phyloP scores from a whole-genome alignment of 1,140 invertebrate genomes.

The Rhopalosiphum maidis region DNA sequence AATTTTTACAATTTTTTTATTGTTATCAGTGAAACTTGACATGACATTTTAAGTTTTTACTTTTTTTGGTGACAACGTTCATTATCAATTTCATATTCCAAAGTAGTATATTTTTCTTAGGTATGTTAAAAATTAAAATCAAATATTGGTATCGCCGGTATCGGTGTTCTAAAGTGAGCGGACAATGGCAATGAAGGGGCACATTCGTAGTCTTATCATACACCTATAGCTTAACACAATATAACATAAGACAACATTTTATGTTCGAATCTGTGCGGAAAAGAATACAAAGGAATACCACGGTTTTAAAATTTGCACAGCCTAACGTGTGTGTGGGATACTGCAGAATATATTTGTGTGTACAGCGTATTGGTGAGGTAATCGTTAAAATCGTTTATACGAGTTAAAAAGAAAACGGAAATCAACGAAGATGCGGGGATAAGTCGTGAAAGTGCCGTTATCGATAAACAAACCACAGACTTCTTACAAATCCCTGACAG shows the following conservation, averaged over 20 bases:
- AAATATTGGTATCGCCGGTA: not conserved
- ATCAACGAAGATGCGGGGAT: not conserved
- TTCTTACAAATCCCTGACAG: conserved; percentile 45
- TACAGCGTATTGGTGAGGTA: not conserved
- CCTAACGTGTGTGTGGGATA: not conserved
- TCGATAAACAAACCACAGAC: conserved; percentile 40
- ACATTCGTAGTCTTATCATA: not conserved
- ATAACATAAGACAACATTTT: not conserved
- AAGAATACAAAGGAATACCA: not conserved
- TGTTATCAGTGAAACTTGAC: too few species aligned
- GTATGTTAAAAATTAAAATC: not conserved
- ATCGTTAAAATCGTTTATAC: conserved; percentile 53
- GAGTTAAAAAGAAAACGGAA: conserved; percentile 11
- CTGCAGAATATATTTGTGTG: not conserved
- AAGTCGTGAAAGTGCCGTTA: conserved; percentile 21
- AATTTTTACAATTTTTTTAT: too few species aligned
- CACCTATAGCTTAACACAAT: not conserved
- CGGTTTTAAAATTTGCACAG: not conserved
- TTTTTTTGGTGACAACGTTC: not conserved
- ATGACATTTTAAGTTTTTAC: not conserved
- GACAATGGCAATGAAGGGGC: not conserved
- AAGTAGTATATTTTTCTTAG: not conserved
- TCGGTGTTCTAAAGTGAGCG: not conserved
- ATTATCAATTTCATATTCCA: not conserved
- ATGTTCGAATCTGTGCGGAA: not conserved